A percentile compares a stretch with the other conserved stretches of the same genome.
phyloP scores from a whole-genome alignment of 1,140 invertebrate genomes.

The Gonioctena quinquepunctata region DNA sequence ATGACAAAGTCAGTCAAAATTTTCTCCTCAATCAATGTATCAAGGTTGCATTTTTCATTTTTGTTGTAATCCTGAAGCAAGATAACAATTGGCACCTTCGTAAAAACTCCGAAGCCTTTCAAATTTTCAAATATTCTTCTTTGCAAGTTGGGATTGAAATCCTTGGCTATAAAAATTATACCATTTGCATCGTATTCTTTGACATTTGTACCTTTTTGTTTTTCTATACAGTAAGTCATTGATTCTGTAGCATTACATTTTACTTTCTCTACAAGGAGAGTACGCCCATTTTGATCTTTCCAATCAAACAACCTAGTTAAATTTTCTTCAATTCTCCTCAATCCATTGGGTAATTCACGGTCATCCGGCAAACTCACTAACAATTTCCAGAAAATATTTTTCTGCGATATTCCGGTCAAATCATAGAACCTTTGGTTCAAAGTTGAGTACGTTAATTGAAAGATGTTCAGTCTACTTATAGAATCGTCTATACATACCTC shows the following conservation, averaged over 20 bases:
- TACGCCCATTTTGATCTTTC: slow-evolving; percentile 29
- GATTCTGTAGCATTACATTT: slow-evolving; percentile 26
- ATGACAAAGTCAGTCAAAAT: slow-evolving; percentile 40
- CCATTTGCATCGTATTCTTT: slow-evolving; percentile 39
- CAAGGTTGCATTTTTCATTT: slow-evolving; percentile 19
- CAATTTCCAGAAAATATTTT: slow-evolving; percentile 70
- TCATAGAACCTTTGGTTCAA: slow-evolving; percentile 57
- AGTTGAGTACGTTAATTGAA: slow-evolving; percentile 58
- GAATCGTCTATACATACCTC: slow-evolving; percentile 50
- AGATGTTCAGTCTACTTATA: slow-evolving; percentile 56
- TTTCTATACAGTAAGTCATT: slow-evolving; percentile 39
- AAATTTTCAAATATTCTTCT: slow-evolving; percentile 38
- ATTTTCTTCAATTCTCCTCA: slow-evolving; percentile 46
- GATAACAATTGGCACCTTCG: slow-evolving; percentile 41
- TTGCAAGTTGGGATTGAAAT: slow-evolving; percentile 32
- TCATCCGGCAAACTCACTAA: slow-evolving; percentile 63
- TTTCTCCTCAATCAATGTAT: slow-evolving; percentile 27
- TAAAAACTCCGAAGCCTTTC: slow-evolving; percentile 37
- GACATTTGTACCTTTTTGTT: slow-evolving; percentile 30
- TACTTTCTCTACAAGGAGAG: slow-evolving; percentile 28
- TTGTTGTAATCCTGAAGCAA: slow-evolving; percentile 36
- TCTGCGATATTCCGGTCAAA: slow-evolving; percentile 57
- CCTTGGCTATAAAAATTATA: slow-evolving; percentile 44
- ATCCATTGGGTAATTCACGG: slow-evolving; percentile 46
- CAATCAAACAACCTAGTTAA: slow-evolving; percentile 52